Evolutionary conservation across 2,797 vertebrate species (phyloP), one percentile per base, ranked within the genome.

Genomic region (Heliangelus exortis): DNA sequence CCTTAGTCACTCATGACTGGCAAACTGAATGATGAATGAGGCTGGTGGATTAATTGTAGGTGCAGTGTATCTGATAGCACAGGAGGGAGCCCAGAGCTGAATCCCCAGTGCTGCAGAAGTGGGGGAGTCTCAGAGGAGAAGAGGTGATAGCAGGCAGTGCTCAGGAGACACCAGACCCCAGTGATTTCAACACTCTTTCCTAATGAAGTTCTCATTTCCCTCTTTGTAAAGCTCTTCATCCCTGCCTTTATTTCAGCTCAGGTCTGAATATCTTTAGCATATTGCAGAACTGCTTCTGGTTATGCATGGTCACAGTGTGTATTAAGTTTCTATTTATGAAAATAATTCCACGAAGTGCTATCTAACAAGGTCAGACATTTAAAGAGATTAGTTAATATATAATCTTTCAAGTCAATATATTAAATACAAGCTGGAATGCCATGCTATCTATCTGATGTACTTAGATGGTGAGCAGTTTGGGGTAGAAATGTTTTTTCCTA

Each of bases 101-200:
- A 18, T n/a, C 31, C 39, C 31, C 29, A 4, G 11, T 8, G 33
- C 54, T 62, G 28, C 66, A 31, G 65, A 33, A 29, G 39, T 21
- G 31, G 26, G n/a, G 18, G 11, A 6, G 3, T 53, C 29, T 48
- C 31, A 7, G 0, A 0, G 26, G 50, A 20, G 19, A 61, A 41
- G 19, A 9, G 10, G 18, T 18, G 25, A 13, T 11, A 7, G 3
- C 4, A 15, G 36, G 14, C 11, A 17, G 19, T 14, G 22, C 72
- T 18, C 7, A 4, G 72, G 13, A 58, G 43, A 21, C 22, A 28
- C 31, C 54, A 28, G 9, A 25, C n/a, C 22, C 10, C 18, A 39
- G 2, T 25, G 29, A 39, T 33, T 51, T 36, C 20, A 45, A 15
- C 2, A 2, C 15, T 67, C 17, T 31, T 41, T 22, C n/a, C 22